phyloP scores from a whole-genome alignment of 2,888 invertebrate genomes.

The Troilus luridus region DNA sequence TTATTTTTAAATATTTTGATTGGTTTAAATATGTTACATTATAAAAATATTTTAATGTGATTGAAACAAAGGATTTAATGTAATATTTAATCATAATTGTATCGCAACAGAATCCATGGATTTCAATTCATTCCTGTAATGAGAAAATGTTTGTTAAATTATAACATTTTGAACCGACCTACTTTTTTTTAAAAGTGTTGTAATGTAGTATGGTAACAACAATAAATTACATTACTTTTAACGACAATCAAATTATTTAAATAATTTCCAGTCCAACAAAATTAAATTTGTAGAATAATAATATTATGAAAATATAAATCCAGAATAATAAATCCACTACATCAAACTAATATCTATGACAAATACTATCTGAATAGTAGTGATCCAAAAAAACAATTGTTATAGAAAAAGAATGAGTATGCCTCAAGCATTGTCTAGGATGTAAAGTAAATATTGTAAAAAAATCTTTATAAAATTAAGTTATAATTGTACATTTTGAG shows the following conservation, averaged over 20 bases:
- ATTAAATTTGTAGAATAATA: background rate
- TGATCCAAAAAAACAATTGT: background rate
- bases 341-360: background rate
- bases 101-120: too few species aligned
- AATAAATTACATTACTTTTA: background rate
- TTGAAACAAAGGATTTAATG: too few species aligned
- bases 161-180: too few species aligned
- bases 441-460: conserved; percentile 19
- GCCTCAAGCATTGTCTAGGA: background rate
- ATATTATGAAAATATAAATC: background rate
- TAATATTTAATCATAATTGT: too few species aligned
- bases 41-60: too few species aligned
- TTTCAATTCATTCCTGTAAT: too few species aligned
- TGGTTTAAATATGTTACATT: too few species aligned
- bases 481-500: conserved; percentile 18
- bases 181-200: too few species aligned
- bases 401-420: background rate
- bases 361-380: background rate
- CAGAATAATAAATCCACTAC: background rate
- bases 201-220: too few species aligned
- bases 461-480: background rate
- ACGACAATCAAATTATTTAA: background rate
- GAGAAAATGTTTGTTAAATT: too few species aligned
- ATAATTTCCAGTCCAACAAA: background rate
- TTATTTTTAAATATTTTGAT: too few species aligned